Evolutionary conservation across 1,140 invertebrate genomes (phyloP).

Genomic region (Drosophila albomicans): DNA sequence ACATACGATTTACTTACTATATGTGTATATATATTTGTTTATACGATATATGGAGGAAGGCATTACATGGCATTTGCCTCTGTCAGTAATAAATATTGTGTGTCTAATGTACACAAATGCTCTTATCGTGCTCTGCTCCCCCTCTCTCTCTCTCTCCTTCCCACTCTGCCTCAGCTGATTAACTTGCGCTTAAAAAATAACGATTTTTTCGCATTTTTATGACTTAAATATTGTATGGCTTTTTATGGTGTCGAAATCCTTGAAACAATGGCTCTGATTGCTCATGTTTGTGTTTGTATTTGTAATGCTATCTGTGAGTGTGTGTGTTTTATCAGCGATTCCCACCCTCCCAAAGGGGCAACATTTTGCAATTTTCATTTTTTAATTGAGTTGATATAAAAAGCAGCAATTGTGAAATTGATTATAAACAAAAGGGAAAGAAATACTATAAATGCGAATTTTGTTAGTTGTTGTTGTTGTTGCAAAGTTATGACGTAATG

Average conservation of each 20-base stretch:
- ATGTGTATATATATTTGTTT: constrained; percentile 3
- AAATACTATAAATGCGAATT: constrained; percentile 3
- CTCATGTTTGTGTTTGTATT: constrained; percentile 9
- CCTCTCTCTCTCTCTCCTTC: too few relatives aligned
- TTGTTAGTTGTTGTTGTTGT: background rate
- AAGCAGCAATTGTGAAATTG: constrained; percentile 28
- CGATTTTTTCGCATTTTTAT: constrained; percentile 75
- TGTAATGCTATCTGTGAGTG: background rate
- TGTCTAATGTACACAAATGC: constrained; percentile 8
- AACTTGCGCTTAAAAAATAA: constrained; percentile 65
- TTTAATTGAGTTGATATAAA: constrained; percentile 34
- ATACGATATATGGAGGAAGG: constrained; percentile 11
- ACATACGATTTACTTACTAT: background rate
- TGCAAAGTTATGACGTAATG: constrained; percentile 26
- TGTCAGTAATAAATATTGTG: constrained; percentile 38
- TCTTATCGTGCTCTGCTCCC: constrained; percentile 20
- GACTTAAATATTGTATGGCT: constrained; percentile 70
- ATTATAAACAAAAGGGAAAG: constrained; percentile 11
- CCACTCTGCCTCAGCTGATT: constrained; percentile 28
- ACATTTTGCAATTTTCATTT: constrained; percentile 1
- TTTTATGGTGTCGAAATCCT: constrained; percentile 72
- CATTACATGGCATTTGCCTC: constrained; percentile 26
- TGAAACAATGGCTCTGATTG: constrained; percentile 46
- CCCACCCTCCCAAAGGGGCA: constrained; percentile 2
- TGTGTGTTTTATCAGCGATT: constrained; percentile 23